Conservation (phyloP, 2,113 vertebrate species). For the Donacobius atricapilla region DNA sequence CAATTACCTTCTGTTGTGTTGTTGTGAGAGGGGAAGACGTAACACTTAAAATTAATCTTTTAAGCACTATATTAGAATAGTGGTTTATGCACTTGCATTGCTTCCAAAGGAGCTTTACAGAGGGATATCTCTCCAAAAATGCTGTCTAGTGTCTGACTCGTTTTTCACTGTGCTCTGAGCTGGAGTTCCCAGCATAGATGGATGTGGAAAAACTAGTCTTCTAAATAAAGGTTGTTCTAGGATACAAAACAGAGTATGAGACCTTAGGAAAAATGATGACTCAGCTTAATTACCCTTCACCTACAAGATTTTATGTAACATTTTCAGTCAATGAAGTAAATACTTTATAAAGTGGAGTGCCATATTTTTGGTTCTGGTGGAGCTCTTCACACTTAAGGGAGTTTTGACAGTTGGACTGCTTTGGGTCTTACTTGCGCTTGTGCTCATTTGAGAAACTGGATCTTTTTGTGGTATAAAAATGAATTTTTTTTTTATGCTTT, state of each 20-base stretch:
- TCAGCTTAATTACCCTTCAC: background rate
- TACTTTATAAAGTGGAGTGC: constrained; percentile 28
- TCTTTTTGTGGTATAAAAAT: constrained; percentile 24
- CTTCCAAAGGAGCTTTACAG: constrained; percentile 69
- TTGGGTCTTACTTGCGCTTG: background rate
- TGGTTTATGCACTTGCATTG: constrained; percentile 68
- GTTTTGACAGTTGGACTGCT: constrained; percentile 25
- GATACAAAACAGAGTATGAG: constrained; percentile 18
- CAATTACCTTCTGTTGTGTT: constrained; percentile 44
- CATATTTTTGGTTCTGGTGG: constrained; percentile 45
- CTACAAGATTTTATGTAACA: background rate
- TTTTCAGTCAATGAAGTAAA: constrained; percentile 42
- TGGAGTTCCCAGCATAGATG: constrained; percentile 48
- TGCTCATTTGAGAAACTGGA: background rate
- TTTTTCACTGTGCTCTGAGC: constrained; percentile 61
- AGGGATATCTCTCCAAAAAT: constrained; percentile 56
- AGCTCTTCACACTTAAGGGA: constrained; percentile 37
- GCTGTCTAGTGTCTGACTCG: constrained; percentile 53
- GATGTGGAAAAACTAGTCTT: constrained; percentile 49
- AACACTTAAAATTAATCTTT: constrained; percentile 55
- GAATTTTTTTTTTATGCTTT: background rate
- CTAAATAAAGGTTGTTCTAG: constrained; percentile 54
- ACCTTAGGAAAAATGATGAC: constrained; percentile 33
- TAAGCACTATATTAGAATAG: constrained; percentile 72
- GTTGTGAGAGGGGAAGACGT: constrained; percentile 51